Evolutionary conservation across 2,113 vertebrate genomes (phyloP).

Genomic region (Chunga burmeisteri): DNA sequence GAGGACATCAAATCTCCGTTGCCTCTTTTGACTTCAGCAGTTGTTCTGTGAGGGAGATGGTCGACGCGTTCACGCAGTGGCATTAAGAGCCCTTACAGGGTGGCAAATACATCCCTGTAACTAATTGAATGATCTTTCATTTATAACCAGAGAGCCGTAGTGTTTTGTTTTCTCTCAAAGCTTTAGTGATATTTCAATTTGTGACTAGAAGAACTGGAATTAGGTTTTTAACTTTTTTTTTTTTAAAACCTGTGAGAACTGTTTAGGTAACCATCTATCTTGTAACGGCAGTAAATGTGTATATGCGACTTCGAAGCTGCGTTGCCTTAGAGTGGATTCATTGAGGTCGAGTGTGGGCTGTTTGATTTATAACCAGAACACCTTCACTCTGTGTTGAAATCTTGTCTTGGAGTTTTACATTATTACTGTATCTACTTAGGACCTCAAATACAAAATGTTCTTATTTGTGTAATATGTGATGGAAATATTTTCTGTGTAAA

Average conservation of each 20-base stretch:
- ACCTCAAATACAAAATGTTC: slow-evolving; percentile 6
- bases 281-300: not conserved
- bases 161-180: slow-evolving; percentile 27
- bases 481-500: not conserved
- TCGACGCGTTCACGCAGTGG: not conserved
- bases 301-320: not conserved
- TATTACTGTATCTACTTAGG: not conserved
- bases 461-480: not conserved
- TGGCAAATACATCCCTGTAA: not conserved
- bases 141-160: not conserved
- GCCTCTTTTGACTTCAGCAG: not conserved
- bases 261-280: slow-evolving; percentile 26
- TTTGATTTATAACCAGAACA: not conserved
- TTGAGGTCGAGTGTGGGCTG: not conserved
- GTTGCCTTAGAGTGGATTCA: not conserved
- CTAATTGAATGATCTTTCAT: not conserved
- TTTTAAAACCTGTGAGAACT: not conserved
- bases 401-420: not conserved
- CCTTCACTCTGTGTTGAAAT: not conserved
- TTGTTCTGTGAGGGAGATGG: not conserved
- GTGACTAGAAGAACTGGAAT: slow-evolving; percentile 1
- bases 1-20: not conserved
- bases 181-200: not conserved
- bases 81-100: not conserved
- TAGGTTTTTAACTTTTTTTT: not conserved